Percentiles rank a stretch among this genome's conserved stretches.
These are phyloP conservation scores for Apocrypta bakeri DNA, from an alignment of 1,140 invertebrate genomes.

Conservation along the genomic window DNA sequence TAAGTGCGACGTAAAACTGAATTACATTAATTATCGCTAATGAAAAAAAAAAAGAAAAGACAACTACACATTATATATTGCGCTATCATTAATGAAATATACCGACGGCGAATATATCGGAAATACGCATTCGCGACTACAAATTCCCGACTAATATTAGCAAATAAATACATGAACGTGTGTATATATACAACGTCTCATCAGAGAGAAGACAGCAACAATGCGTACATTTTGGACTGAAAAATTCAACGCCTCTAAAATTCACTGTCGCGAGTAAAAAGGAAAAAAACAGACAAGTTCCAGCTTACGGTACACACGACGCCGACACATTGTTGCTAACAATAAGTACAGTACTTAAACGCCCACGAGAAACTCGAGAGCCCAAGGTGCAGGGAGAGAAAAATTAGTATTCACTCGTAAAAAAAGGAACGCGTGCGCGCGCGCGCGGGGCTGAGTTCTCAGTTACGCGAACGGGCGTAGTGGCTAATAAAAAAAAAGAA, in stretches of 20 bases:
- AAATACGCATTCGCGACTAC: too few species aligned
- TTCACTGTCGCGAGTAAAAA: too few species aligned
- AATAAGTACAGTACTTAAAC: conserved; percentile 23
- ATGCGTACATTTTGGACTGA: neutral
- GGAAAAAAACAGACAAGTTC: too few species aligned
- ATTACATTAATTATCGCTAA: too few species aligned
- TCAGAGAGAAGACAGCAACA: neutral
- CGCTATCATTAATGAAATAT: too few species aligned
- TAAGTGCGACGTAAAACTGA: too few species aligned
- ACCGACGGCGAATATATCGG: too few species aligned
- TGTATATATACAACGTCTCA: too few species aligned
- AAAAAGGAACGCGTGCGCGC: conserved; percentile 1
- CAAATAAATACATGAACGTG: neutral
- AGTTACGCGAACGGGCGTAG: neutral
- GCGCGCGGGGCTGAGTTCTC: neutral
- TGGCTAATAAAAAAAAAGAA: conserved; percentile 25
- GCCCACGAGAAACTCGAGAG: neutral
- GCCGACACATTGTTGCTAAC: conserved; percentile 19
- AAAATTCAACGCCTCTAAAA: neutral
- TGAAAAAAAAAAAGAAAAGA: too few species aligned
- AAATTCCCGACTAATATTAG: too few species aligned
- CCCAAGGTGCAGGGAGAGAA: neutral
- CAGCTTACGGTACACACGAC: neutral
- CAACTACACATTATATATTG: too few species aligned
- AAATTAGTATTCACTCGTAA: conserved; percentile 32